Base-by-base conservation (phyloP, 2,113 vertebrate species). In the Arizona elegans region DNA sequence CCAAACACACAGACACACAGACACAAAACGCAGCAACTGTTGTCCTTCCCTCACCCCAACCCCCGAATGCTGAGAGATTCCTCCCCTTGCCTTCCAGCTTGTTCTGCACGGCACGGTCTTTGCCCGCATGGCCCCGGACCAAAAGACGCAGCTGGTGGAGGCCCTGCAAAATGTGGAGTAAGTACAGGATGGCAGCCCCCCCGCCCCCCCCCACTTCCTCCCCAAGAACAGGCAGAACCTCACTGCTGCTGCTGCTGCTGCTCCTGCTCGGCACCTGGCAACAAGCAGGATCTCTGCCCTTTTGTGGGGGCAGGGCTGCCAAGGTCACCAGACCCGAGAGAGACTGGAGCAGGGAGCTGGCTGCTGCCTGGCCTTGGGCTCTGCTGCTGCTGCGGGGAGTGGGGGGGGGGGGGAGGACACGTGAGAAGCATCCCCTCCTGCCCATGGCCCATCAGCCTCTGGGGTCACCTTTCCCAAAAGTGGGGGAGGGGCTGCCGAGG, bases 71-170 rank as follows among this genome's bases (percentile, higher is more conserved):
- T 88, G 12, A 70, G 50, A 75, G 12, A 11, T 3, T 12, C 15
- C 21, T 94, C 92, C 3, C 50, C 21, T 53, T 85, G 33, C 96
- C 94, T 96, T 97, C 92, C 95, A 99, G 99, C 96, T 99, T 54
- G 99, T 99, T 93, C 97, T 99, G 38, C 98, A 98, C 2, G 99
- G 99, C 89, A 99, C 99, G 0, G 99, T 99, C 92, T 99, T 99
- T 97, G 99, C 99, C 92, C 98, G 99, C 93, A 99, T 99, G 99
- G 98, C 99, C 0, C 99, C 99, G 0, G 98, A 99, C 95, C 99
- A 99, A 98, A 99, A 99, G 97, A 99, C 99, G 2, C 98, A 99
- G 92, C 95, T 99, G 94, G 98, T 99, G 94, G 99, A 99, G 97
- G 98, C 98, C 1, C 96, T 99, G 92, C 99, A 99, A 96, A 99